Base-by-base conservation (phyloP, 2,113 vertebrate genomes). In the Alethe castanea region DNA sequence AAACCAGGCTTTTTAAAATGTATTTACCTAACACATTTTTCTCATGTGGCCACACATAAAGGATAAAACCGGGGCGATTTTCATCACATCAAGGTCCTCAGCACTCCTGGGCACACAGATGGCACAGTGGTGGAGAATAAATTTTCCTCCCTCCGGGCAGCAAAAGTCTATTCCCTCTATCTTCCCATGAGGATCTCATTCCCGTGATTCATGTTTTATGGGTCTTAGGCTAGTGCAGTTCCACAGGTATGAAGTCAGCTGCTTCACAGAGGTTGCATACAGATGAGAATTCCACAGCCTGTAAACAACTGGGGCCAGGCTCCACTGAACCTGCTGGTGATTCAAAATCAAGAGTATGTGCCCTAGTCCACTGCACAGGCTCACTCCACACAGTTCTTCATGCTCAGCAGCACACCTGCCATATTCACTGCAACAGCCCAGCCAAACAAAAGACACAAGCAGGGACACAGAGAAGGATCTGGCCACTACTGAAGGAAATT, bases 301-400 rank as follows among this genome's bases (percentile, higher is more conserved):
- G 13, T 12, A 23, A 14, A 5, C 19, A 61, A 56, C 25, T 5
- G 23, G 33, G 40, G 29, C 28, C 54, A 62, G 67, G 77, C 35
- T 88, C 31, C 54, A 64, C 65, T 29, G 22, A 84, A 60, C 36
- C 40, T 53, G 57, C 31, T 84, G 36, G 18, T 1, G 25, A 87
- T 90, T 61, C 59, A 45, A 81, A 91, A 57, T 26, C 15, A 48
- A 38, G 10, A 38, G 9, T 6, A 18, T 0, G 4, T 82, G 45
- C 48, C 48, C 28, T 4, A 24, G 19, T 5, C 24, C 70, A 44
- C 16, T 2, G 18, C 18, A 18, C 5, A 7, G 29, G 40, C 38
- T 74, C 0, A 0, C 42, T 10, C 2, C 8, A 23, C 40, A n/a
- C 1, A 2, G 40, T 6, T 29, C 36, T 53, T 28, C 22, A 9